Evolutionary conservation across 2,797 vertebrate genomes (phyloP).

Genomic region (Macropus fuliginosus): DNA sequence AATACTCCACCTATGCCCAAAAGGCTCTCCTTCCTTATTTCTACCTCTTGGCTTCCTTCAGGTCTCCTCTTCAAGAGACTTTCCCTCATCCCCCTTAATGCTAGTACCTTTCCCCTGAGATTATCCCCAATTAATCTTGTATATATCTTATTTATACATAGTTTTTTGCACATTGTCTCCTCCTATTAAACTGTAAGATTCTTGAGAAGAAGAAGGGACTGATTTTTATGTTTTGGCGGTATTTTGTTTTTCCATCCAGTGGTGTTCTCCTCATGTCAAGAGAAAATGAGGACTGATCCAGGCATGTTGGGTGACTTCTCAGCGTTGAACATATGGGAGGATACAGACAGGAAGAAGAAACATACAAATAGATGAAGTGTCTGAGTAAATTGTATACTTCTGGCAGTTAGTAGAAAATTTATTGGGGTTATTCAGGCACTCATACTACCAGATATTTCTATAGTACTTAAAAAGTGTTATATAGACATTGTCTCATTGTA

Average conservation of each 20-base stretch:
- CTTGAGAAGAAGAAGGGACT: not conserved
- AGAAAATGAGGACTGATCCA: no score
- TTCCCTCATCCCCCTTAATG: not conserved
- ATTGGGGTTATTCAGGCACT: not conserved
- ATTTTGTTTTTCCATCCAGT: no score
- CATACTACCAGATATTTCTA: not conserved
- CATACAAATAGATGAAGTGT: no score
- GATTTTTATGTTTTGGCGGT: no score
- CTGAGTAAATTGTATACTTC: not conserved
- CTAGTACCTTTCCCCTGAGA: not conserved
- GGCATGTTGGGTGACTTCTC: no score
- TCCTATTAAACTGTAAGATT: not conserved
- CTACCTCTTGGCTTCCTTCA: not conserved
- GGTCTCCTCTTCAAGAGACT: not conserved
- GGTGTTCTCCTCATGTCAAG: no score
- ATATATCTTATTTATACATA: not conserved
- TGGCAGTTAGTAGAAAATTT: not conserved
- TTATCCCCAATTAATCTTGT: not conserved
- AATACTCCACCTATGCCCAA: not conserved
- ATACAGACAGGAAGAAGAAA: no score
- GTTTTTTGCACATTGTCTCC: not conserved
- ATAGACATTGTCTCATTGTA: no score
- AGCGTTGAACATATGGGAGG: no score
- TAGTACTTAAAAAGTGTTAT: not conserved
- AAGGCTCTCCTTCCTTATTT: not conserved